These are phyloP conservation scores for Volucella bombylans DNA, from an alignment of 2,888 invertebrate species.

Conservation along the genomic window DNA sequence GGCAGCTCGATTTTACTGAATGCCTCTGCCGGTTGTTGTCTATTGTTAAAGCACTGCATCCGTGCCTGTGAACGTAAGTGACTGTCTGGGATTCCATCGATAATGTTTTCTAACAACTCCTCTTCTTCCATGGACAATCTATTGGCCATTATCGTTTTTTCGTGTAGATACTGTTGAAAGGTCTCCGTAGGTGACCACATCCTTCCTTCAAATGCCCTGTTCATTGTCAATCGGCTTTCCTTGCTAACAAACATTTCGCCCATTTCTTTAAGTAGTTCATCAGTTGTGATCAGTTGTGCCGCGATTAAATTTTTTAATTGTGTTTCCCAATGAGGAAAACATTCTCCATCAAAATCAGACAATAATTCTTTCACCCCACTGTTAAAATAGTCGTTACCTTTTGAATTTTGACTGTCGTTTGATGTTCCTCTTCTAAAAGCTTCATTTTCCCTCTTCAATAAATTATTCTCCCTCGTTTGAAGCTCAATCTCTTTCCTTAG, in stretches of 20 bases:
- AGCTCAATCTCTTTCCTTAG: slow-evolving; percentile 23
- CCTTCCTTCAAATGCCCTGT: slow-evolving; percentile 21
- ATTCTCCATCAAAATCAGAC: slow-evolving; percentile 23
- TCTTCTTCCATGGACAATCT: slow-evolving; percentile 25
- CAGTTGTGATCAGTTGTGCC: slow-evolving; percentile 19
- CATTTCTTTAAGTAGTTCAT: slow-evolving; percentile 28
- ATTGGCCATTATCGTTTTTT: too few species aligned
- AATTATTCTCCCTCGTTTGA: slow-evolving; percentile 30
- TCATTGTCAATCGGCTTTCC: slow-evolving; percentile 22
- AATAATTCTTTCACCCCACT: slow-evolving; percentile 19
- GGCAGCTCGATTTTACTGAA: too few species aligned
- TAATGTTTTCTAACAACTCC: too few species aligned
- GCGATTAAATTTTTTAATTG: slow-evolving; percentile 26
- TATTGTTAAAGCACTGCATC: too few species aligned
- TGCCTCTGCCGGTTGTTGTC: too few species aligned
- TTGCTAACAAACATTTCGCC: slow-evolving; percentile 14
- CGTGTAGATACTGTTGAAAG: slow-evolving; percentile 29
- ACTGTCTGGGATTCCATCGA: too few species aligned
- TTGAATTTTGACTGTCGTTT: slow-evolving; percentile 15
- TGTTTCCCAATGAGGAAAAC: slow-evolving; percentile 22
- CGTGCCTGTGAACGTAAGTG: too few species aligned
- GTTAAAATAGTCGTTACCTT: slow-evolving; percentile 16
- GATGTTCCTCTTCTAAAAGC: slow-evolving; percentile 10
- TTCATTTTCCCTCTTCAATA: slow-evolving; percentile 20
- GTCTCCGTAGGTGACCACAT: slow-evolving; percentile 22